These are phyloP conservation scores for Chaenogobius annularis DNA, from an alignment of 2,113 vertebrate species.

Conservation along the genomic window DNA sequence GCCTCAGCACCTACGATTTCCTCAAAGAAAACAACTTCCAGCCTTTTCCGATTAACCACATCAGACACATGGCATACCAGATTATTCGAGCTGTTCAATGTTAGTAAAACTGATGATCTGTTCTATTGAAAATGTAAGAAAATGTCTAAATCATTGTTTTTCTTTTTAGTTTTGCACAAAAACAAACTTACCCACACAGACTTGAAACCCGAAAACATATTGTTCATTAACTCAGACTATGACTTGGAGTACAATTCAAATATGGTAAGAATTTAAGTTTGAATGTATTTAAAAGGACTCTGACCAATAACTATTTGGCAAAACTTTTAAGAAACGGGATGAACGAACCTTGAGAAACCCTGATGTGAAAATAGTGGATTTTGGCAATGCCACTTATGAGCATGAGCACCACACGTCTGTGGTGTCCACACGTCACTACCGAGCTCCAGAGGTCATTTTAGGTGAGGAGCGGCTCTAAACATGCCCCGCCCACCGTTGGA, in stretches of 20 bases:
- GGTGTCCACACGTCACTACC: conserved; percentile 94
- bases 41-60: conserved; percentile 91
- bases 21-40: conserved; percentile 96
- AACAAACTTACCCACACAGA: conserved; percentile 97
- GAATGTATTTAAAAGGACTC: background rate
- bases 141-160: conserved; percentile 4
- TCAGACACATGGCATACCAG: conserved; percentile 93
- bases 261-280: conserved; percentile 78
- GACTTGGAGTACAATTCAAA: conserved; percentile 87
- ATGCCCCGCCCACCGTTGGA: rapidly evolving
- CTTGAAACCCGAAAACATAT: conserved; percentile 96
- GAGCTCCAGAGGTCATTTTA: conserved; percentile 95
- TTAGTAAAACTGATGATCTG: conserved; percentile 73
- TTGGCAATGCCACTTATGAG: conserved; percentile 95
- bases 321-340: conserved; percentile 83
- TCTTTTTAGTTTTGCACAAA: conserved; percentile 87
- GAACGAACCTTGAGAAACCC: conserved; percentile 88
- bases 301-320: background rate
- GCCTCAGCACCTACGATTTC: conserved; percentile 96
- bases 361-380: conserved; percentile 93
- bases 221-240: conserved; percentile 92
- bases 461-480: conserved; percentile 72
- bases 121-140: background rate
- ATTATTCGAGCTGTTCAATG: conserved; percentile 90
- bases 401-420: conserved; percentile 95